Evolutionary conservation across 2,113 vertebrate genomes (phyloP).

Genomic region (Ophthalmotilapia sp.): DNA sequence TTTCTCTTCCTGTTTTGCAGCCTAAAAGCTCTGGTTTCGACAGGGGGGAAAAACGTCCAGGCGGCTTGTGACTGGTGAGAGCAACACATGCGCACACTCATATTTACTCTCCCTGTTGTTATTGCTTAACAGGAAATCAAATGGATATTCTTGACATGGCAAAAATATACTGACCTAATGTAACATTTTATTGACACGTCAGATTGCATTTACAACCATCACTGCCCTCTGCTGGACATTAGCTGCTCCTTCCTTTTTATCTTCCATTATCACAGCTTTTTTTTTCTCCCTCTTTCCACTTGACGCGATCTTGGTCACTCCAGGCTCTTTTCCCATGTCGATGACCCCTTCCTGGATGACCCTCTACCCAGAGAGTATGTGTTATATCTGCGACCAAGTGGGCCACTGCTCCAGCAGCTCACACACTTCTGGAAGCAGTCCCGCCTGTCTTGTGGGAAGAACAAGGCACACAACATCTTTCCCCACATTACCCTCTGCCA

Average conservation of each 20-base stretch:
- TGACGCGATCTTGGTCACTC: background rate
- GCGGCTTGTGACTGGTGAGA: constrained; percentile 98
- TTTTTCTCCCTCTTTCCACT: background rate
- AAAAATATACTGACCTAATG: background rate
- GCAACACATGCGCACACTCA: constrained; percentile 33
- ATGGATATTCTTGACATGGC: background rate
- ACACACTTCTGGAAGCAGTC: constrained; percentile 95
- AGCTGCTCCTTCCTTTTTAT: background rate
- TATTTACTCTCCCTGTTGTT: constrained; percentile 32
- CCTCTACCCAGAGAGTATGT: constrained; percentile 92
- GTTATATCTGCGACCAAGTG: constrained; percentile 91
- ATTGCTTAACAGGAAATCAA: background rate
- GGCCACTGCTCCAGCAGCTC: constrained; percentile 90
- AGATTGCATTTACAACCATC: background rate
- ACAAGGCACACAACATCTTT: constrained; percentile 99
- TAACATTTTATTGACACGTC: background rate
- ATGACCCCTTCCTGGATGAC: constrained; percentile 94
- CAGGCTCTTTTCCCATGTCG: constrained; percentile 96
- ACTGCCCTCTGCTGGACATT: constrained; percentile 41
- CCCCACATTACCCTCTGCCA: constrained; percentile 98
- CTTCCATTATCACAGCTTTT: background rate
- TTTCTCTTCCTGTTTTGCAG: constrained; percentile 60
- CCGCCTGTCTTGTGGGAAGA: constrained; percentile 90
- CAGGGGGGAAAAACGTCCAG: constrained; percentile 93
- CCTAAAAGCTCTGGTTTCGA: constrained; percentile 93